Evolutionary conservation across 2,113 vertebrate genomes (phyloP).

Genomic region (Rallus limicola): DNA sequence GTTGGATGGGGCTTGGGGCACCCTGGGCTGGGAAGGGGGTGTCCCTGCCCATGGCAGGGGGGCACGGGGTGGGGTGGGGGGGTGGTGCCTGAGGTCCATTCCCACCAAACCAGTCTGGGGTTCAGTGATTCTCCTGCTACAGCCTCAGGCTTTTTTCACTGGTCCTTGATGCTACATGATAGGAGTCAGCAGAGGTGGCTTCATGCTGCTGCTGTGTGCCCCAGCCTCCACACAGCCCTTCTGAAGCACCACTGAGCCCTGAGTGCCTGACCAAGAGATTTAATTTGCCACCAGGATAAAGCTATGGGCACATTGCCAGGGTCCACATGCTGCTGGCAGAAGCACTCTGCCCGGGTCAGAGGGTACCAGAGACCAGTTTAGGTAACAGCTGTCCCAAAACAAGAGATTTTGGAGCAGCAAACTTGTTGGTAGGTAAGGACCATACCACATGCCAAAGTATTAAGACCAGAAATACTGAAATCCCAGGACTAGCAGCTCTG

Average conservation of each 20-base stretch:
- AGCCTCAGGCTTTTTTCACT: not conserved
- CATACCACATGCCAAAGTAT: not conserved
- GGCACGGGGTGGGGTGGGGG: too few species aligned
- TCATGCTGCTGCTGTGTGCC: not conserved
- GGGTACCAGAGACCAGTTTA: not conserved
- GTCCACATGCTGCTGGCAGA: not conserved
- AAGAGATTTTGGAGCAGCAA: not conserved
- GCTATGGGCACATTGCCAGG: fast-evolving
- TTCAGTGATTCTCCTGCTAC: not conserved
- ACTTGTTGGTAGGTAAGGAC: not conserved
- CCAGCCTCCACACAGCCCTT: not conserved
- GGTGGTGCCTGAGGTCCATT: too few species aligned
- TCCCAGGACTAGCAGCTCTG: not conserved
- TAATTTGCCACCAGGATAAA: not conserved
- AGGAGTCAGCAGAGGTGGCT: not conserved
- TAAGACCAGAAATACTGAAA: not conserved
- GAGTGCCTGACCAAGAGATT: not conserved
- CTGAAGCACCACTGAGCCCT: not conserved
- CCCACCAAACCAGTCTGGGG: too few species aligned
- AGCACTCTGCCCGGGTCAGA: not conserved
- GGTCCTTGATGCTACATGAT: not conserved
- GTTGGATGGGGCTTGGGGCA: too few species aligned
- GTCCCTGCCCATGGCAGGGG: too few species aligned
- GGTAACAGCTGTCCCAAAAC: not conserved
- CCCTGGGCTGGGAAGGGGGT: too few species aligned